Base-by-base conservation (phyloP, 2,797 vertebrate species). In the Onychomys arenicola region DNA sequence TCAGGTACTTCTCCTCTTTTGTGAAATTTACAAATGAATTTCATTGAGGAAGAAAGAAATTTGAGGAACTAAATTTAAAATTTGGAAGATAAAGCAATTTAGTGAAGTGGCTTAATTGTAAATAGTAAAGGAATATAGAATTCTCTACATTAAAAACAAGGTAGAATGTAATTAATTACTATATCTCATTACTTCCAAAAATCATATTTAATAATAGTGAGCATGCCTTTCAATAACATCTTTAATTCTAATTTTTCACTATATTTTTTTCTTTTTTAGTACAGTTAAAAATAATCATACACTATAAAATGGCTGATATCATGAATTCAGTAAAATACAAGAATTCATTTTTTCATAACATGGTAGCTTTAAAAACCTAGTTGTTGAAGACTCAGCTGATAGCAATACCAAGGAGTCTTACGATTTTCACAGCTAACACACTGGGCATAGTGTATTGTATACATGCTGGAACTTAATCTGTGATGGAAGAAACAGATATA, bases 201-300 rank as follows among this genome's bases (percentile, higher is more conserved):
- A 65, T n/a, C 17, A 61, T 9, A 16, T 87, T 96, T 96, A 34
- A 67, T 87, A 80, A 67, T 29, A 94, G 63, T 34, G 4, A 82
- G 71, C 85, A 1, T 6, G 21, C 91, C 52, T 91, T 88, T 90
- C 17, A 91, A 55, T 49, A 90, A 57, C 27, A 80, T 80, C 27
- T 95, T 95, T 91, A 88, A 75, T 93, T 94, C 61, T 93, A 86
- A 96, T 83, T 75, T n/a, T 1, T 7, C 32, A 89, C 65, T 73
- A 1, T 27, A 43, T n/a, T 61, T 94, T 94, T 92, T 34, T 23
- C 34, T 43, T 46, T 67, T 78, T 61, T 80, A 32, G 3, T 91
- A 7, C 5, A 86, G 77, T 92, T 83, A 75, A 88, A 96, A 91
- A 93, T 85, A 81, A 81, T 37, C 1, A 10, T 84, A 9, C 17